These are phyloP conservation scores for Gambusia affinis DNA, from an alignment of 2,113 vertebrate genomes.

Conservation along the genomic window DNA sequence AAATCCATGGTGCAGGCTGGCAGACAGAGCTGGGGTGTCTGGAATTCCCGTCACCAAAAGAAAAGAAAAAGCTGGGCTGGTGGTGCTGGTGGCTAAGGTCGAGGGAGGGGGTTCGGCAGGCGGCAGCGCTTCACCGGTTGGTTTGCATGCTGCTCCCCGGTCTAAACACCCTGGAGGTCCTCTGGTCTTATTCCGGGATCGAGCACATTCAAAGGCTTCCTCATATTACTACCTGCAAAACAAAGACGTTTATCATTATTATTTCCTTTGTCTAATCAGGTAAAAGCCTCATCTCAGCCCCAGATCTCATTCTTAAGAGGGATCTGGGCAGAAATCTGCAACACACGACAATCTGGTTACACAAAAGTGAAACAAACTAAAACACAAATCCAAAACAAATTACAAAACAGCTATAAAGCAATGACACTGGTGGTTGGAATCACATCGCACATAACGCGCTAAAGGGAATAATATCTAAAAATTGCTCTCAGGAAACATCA, in stretches of 20 bases:
- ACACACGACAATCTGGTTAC: too few species aligned
- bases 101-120: conserved; percentile 56
- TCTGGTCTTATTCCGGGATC: conserved; percentile 69
- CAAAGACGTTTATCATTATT: neutral
- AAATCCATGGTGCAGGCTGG: conserved; percentile 68
- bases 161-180: conserved; percentile 61
- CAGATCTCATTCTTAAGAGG: too few species aligned
- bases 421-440: too few species aligned
- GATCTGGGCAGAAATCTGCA: too few species aligned
- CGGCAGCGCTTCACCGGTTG: conserved; percentile 60
- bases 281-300: too few species aligned
- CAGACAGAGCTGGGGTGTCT: conserved; percentile 37
- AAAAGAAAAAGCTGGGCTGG: conserved; percentile 11
- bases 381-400: too few species aligned
- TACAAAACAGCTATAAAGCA: too few species aligned
- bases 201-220: conserved; percentile 73
- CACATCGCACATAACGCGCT: too few species aligned
- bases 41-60: conserved; percentile 23
- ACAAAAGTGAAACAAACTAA: too few species aligned
- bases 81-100: conserved; percentile 34
- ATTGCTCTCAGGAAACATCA: neutral
- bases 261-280: too few species aligned
- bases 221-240: conserved; percentile 80
- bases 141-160: conserved; percentile 68
- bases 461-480: neutral